phyloP scores from a whole-genome alignment of 2,888 invertebrate genomes.

The Melanostoma scalare region DNA sequence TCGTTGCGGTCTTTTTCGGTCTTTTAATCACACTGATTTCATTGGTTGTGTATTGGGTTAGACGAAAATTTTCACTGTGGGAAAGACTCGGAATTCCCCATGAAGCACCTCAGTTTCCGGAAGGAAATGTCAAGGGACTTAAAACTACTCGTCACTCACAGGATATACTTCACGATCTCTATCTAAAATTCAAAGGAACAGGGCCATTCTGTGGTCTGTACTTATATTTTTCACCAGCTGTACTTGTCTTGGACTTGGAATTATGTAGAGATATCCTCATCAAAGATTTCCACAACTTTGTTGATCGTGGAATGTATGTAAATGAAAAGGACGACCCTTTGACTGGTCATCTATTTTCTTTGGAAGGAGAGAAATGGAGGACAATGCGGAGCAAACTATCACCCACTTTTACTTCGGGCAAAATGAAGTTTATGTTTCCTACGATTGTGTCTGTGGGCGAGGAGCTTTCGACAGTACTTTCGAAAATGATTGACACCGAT shows the following conservation, averaged over 20 bases:
- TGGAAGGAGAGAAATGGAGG: constrained; percentile 81
- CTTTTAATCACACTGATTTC: too few species aligned
- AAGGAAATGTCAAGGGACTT: constrained; percentile 75
- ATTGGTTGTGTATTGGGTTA: too few species aligned
- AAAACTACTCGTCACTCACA: constrained; percentile 73
- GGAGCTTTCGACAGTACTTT: constrained; percentile 73
- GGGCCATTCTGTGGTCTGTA: constrained; percentile 79
- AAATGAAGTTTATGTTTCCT: constrained; percentile 76
- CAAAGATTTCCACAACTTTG: constrained; percentile 79
- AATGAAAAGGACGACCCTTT: constrained; percentile 80
- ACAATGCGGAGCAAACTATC: constrained; percentile 79
- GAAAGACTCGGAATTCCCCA: constrained; percentile 77
- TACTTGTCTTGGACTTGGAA: constrained; percentile 77
- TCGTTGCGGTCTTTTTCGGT: too few species aligned
- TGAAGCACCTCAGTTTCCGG: constrained; percentile 76
- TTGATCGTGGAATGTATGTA: constrained; percentile 78
- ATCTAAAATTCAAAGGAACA: constrained; percentile 76
- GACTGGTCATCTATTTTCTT: constrained; percentile 77
- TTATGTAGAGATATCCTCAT: constrained; percentile 79
- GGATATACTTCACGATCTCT: constrained; percentile 75
- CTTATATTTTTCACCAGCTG: constrained; percentile 76
- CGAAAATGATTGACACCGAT: constrained; percentile 16
- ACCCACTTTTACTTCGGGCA: constrained; percentile 78
- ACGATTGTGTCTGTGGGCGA: constrained; percentile 74
- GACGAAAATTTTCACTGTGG: constrained; percentile 45